These are phyloP conservation scores for Steatornis caripensis DNA, from an alignment of 2,113 vertebrate species.

Conservation along the genomic window DNA sequence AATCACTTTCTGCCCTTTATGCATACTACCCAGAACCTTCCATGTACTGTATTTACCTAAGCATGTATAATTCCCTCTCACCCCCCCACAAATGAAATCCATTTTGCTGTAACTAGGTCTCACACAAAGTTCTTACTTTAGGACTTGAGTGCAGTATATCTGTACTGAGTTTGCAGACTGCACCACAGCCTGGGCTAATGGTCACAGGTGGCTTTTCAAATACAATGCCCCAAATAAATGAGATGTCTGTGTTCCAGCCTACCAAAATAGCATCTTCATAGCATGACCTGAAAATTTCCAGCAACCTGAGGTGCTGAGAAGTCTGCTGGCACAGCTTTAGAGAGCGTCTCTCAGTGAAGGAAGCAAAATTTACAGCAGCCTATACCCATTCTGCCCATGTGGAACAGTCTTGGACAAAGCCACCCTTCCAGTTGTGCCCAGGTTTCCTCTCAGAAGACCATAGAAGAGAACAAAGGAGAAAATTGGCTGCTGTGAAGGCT, in stretches of 20 bases:
- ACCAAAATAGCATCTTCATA: neutral
- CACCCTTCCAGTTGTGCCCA: neutral
- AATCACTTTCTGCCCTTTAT: neutral
- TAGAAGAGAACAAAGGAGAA: neutral
- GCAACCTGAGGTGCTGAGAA: neutral
- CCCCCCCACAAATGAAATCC: accelerated
- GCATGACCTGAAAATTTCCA: neutral
- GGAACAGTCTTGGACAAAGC: neutral
- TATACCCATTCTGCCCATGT: neutral
- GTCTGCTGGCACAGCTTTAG: neutral
- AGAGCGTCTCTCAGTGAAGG: neutral
- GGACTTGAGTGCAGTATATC: neutral
- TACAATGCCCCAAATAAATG: neutral
- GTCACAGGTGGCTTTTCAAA: neutral
- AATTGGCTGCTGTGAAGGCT: neutral
- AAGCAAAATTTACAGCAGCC: neutral
- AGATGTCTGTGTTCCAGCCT: too few relatives aligned
- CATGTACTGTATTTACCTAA: neutral
- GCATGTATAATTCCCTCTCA: neutral
- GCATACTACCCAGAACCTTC: neutral
- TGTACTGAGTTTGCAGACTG: neutral
- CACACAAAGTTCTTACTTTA: neutral
- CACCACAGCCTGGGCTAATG: neutral
- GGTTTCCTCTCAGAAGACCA: neutral
- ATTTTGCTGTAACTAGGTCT: neutral